Conservation (phyloP, 2,113 vertebrate species). For the Macrotis lagotis region DNA sequence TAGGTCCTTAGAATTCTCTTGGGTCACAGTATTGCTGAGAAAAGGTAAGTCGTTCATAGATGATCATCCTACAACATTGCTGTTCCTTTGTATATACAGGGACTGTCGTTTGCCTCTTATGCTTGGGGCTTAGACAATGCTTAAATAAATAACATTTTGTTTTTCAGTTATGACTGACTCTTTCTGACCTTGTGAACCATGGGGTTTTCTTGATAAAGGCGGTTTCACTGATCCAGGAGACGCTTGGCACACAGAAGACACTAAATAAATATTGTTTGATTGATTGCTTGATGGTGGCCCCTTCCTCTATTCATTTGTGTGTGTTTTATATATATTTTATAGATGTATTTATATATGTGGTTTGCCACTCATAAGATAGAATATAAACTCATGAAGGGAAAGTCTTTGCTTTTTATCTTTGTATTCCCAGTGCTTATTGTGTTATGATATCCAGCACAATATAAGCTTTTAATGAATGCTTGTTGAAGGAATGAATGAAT, state of each 20-base stretch:
- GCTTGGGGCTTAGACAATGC: too few relatives aligned
- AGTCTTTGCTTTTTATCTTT: not conserved
- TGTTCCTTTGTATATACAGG: too few relatives aligned
- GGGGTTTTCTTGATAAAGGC: too few relatives aligned
- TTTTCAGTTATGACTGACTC: too few relatives aligned
- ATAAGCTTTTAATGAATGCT: not conserved
- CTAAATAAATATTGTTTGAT: not conserved
- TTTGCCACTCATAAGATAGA: not conserved
- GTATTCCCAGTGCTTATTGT: not conserved
- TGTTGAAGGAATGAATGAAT: not conserved
- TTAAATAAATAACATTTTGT: too few relatives aligned
- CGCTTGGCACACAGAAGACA: not conserved
- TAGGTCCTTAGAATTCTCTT: too few relatives aligned
- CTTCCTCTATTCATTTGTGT: not conserved
- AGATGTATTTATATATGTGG: not conserved
- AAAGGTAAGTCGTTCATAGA: too few relatives aligned
- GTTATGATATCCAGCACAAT: not conserved
- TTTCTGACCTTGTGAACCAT: too few relatives aligned
- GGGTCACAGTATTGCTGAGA: too few relatives aligned
- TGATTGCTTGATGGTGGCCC: not conserved
- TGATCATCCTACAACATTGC: too few relatives aligned
- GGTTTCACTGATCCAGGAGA: too few relatives aligned
- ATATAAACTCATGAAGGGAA: not conserved
- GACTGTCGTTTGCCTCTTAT: too few relatives aligned
- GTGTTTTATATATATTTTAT: not conserved